phyloP scores from a whole-genome alignment of 2,797 vertebrate species.

The Phalloptychus januarius region DNA sequence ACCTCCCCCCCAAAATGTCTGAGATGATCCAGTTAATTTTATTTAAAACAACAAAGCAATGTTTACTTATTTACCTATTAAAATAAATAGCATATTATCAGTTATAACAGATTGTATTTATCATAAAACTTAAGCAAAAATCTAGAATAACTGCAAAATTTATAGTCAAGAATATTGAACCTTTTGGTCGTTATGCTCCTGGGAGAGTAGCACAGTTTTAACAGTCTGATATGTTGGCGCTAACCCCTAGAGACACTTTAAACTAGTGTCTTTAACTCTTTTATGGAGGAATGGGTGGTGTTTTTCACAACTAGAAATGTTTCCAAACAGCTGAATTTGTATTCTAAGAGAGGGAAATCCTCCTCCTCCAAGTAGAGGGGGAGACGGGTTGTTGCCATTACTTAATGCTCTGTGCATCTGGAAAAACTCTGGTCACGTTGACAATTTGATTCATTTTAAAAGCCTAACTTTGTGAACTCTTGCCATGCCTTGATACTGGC shows the following conservation, averaged over 20 bases:
- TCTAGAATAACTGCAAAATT: not conserved
- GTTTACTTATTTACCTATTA: not conserved
- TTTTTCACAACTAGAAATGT: not conserved
- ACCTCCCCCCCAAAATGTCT: not conserved
- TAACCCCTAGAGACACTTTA: not conserved
- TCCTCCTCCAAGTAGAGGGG: not conserved
- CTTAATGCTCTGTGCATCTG: not conserved
- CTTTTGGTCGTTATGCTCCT: not conserved
- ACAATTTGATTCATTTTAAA: not conserved
- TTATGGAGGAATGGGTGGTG: not conserved
- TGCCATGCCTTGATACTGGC: not conserved
- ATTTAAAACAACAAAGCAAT: not conserved
- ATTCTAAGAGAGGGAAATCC: not conserved
- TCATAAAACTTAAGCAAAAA: not conserved
- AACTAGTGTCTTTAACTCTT: not conserved
- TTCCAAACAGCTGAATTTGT: conserved; percentile 1
- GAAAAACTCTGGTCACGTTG: not conserved
- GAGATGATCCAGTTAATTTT: not conserved
- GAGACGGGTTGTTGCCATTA: not conserved
- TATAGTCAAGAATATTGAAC: not conserved
- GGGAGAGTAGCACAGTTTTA: not conserved
- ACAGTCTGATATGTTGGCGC: not conserved
- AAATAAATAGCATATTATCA: not conserved
- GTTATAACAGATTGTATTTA: not conserved
- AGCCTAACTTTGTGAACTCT: not conserved